Evolutionary conservation across 2,113 vertebrate species (phyloP).

Genomic region (Hemiprocne comata): DNA sequence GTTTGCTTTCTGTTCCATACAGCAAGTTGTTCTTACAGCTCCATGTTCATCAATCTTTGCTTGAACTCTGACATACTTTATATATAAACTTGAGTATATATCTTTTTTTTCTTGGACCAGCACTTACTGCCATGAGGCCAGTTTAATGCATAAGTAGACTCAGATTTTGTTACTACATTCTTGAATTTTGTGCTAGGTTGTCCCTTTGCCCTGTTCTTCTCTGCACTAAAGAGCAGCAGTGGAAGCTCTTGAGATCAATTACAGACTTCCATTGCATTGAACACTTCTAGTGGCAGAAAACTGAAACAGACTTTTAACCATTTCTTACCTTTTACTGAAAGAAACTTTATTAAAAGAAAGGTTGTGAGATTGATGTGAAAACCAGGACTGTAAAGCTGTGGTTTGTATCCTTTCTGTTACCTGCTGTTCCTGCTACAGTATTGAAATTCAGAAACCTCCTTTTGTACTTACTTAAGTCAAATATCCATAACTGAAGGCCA

Average conservation of each 20-base stretch:
- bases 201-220: not conserved
- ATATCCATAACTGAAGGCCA: not conserved
- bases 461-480: not conserved
- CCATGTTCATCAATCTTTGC: not conserved
- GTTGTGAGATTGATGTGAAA: not conserved
- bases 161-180: not conserved
- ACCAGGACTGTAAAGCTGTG: not conserved
- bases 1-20: not conserved
- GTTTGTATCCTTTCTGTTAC: not conserved
- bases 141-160: not conserved
- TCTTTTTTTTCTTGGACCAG: not conserved
- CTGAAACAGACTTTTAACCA: not conserved
- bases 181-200: not conserved
- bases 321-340: not conserved
- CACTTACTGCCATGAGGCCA: not conserved
- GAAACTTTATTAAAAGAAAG: not conserved
- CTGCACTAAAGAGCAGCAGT: not conserved
- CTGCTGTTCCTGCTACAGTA: not conserved
- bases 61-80: not conserved
- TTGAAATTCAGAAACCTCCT: not conserved
- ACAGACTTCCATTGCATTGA: not conserved
- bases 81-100: not conserved
- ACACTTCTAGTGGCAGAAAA: not conserved
- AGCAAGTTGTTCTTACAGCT: not conserved
- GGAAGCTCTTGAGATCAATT: not conserved